Evolutionary conservation across 2,888 invertebrate genomes (phyloP).

Genomic region (Ectemnius lituratus): DNA sequence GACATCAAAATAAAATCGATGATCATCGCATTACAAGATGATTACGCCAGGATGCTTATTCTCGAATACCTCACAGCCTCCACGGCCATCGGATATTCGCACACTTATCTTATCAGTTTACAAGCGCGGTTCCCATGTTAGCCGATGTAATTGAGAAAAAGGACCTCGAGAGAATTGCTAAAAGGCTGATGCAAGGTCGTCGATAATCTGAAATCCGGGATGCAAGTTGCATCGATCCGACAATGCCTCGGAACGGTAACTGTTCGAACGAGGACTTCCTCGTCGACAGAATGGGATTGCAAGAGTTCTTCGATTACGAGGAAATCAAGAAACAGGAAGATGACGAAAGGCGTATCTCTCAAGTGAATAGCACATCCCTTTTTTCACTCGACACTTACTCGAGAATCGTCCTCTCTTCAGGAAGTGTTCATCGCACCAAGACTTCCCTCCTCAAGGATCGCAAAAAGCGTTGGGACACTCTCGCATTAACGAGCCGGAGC

Average conservation of each 20-base stretch:
- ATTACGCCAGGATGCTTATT: too few relatives aligned
- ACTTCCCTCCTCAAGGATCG: not conserved
- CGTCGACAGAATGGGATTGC: slow-evolving; percentile 21
- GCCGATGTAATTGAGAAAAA: too few relatives aligned
- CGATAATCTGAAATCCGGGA: too few relatives aligned
- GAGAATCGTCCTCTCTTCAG: too few relatives aligned
- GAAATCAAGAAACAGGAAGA: not conserved
- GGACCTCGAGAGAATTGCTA: too few relatives aligned
- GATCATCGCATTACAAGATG: not conserved
- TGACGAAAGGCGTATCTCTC: slow-evolving; percentile 23
- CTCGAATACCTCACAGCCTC: too few relatives aligned
- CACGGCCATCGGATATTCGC: too few relatives aligned
- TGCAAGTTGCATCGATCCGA: slow-evolving; percentile 1
- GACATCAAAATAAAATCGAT: not conserved
- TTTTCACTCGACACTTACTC: too few relatives aligned
- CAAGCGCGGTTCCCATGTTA: too few relatives aligned
- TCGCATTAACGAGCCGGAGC: slow-evolving; percentile 18
- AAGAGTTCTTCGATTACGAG: not conserved
- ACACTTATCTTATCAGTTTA: too few relatives aligned
- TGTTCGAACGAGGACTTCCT: slow-evolving; percentile 28
- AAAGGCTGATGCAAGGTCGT: too few relatives aligned
- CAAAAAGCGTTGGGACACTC: slow-evolving; percentile 2
- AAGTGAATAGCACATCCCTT: slow-evolving; percentile 5
- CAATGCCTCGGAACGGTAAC: slow-evolving; percentile 38
- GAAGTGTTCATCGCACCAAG: not conserved